Conservation (phyloP, 2,113 vertebrate genomes). For the Mormyrus lacerda region DNA sequence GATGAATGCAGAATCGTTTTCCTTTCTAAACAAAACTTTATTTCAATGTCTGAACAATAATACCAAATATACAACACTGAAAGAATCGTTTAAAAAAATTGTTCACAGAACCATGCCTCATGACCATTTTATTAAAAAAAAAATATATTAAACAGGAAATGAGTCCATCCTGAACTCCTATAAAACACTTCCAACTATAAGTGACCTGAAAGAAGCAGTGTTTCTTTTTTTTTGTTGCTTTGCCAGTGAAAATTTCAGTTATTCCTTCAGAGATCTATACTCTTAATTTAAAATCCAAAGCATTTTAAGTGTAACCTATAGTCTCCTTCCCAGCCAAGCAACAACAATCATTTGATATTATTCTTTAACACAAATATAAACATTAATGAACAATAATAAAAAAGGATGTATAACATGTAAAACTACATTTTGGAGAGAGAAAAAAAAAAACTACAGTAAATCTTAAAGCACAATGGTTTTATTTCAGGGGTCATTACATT, state of each 20-base stretch:
- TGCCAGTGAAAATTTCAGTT: not conserved
- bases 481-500: not conserved
- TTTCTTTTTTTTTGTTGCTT: too few species aligned
- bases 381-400: not conserved
- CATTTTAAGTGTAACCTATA: not conserved
- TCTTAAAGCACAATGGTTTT: not conserved
- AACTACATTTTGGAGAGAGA: not conserved
- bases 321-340: not conserved
- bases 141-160: not conserved
- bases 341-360: not conserved
- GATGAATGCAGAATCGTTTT: not conserved
- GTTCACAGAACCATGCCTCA: not conserved
- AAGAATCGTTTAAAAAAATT: not conserved
- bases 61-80: slow-evolving; percentile 9
- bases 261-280: not conserved
- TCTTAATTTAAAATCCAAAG: not conserved
- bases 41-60: slow-evolving; percentile 10
- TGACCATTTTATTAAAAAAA: not conserved
- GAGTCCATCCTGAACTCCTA: not conserved
- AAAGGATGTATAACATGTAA: not conserved
- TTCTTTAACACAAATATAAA: not conserved
- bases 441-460: not conserved
- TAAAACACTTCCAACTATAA: not conserved
- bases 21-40: not conserved
- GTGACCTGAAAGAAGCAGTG: not conserved